Conservation (phyloP, 2,888 invertebrate genomes). For the Heliconius ethilla region DNA sequence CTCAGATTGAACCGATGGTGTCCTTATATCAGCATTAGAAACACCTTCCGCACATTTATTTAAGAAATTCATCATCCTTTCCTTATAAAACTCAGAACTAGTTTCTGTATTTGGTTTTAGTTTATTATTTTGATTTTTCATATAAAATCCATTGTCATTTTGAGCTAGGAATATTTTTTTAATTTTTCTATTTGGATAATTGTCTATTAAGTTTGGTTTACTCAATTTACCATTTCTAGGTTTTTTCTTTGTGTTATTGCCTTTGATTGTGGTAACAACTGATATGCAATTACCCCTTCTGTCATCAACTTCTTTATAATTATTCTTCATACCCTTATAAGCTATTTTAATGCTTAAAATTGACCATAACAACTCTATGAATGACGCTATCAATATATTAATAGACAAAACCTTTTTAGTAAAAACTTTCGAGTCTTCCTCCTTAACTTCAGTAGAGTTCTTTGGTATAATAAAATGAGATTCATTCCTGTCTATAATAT, state of each 20-base stretch:
- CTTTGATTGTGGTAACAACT: slow-evolving; percentile 81
- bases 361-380: slow-evolving; percentile 83
- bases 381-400: slow-evolving; percentile 82
- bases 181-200: slow-evolving; percentile 79
- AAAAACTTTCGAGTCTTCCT: slow-evolving; percentile 60
- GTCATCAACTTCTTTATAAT: slow-evolving; percentile 80
- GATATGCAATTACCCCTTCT: slow-evolving; percentile 77
- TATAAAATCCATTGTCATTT: slow-evolving; percentile 70
- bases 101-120: slow-evolving; percentile 71
- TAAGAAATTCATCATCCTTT: slow-evolving; percentile 74
- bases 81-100: slow-evolving; percentile 74
- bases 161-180: slow-evolving; percentile 77
- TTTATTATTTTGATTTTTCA: slow-evolving; percentile 75
- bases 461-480: slow-evolving; percentile 69
- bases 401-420: slow-evolving; percentile 78
- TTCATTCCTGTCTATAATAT: slow-evolving; percentile 64
- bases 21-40: slow-evolving; percentile 63
- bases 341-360: slow-evolving; percentile 82
- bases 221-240: slow-evolving; percentile 69
- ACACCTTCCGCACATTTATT: slow-evolving; percentile 71
- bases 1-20: slow-evolving; percentile 67
- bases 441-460: slow-evolving; percentile 53
- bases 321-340: slow-evolving; percentile 83
- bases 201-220: slow-evolving; percentile 80
- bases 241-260: slow-evolving; percentile 70